A percentile compares a stretch with the other conserved stretches of the same genome.
These are phyloP conservation scores for Gambusia affinis DNA, from an alignment of 2,113 vertebrate genomes.

Conservation along the genomic window DNA sequence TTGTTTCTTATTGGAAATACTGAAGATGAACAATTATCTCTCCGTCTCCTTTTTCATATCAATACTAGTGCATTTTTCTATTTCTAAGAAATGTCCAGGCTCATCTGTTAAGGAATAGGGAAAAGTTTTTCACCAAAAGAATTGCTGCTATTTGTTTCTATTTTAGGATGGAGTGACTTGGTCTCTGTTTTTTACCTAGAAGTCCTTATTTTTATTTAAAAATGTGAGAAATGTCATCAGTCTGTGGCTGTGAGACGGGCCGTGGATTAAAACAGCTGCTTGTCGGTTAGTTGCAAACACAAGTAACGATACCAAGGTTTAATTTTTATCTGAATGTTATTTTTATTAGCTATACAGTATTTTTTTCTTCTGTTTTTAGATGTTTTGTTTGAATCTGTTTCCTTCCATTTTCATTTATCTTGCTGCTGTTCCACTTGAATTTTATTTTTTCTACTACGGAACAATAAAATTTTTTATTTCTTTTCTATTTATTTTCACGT, in stretches of 20 bases:
- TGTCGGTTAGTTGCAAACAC: neutral
- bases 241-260: slow-evolving; percentile 33
- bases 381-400: too few species aligned
- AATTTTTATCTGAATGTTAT: slow-evolving; percentile 2
- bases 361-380: too few species aligned
- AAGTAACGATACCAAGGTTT: neutral
- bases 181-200: slow-evolving; percentile 35
- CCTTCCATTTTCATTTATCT: too few species aligned
- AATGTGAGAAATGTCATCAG: slow-evolving; percentile 29
- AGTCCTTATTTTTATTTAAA: slow-evolving; percentile 20
- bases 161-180: slow-evolving; percentile 4
- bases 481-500: too few species aligned
- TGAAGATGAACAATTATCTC: neutral
- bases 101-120: neutral
- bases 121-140: neutral
- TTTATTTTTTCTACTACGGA: too few species aligned
- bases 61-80: neutral
- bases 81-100: too few species aligned
- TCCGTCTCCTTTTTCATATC: neutral
- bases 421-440: too few species aligned
- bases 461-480: too few species aligned
- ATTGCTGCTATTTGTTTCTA: neutral
- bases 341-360: too few species aligned
- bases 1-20: slow-evolving; percentile 5
- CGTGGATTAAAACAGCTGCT: slow-evolving; percentile 13